These are phyloP conservation scores for Zaprionus lineosus DNA, from an alignment of 2,888 invertebrate species.

Conservation along the genomic window DNA sequence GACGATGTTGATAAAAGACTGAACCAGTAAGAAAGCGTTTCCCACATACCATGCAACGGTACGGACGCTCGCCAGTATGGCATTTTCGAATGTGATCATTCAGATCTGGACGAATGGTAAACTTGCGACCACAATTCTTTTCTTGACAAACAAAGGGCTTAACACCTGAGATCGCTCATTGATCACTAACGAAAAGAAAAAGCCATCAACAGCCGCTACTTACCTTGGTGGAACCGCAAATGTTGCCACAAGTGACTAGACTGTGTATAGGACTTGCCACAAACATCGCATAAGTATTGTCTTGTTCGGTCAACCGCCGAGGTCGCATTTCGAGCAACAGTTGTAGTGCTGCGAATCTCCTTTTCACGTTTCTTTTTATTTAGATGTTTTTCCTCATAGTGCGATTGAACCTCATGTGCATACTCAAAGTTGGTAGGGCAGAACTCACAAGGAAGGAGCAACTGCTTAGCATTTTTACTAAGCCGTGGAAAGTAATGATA, in stretches of 20 bases:
- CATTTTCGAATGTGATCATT: conserved; percentile 87
- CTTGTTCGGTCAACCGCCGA: conserved; percentile 71
- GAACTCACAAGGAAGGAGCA: conserved; percentile 80
- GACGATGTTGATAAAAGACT: conserved; percentile 86
- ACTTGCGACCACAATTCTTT: conserved; percentile 85
- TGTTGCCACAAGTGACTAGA: conserved; percentile 87
- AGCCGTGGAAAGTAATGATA: conserved; percentile 82
- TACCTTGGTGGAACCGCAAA: conserved; percentile 86
- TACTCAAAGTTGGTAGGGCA: conserved; percentile 77
- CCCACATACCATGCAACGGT: conserved; percentile 85
- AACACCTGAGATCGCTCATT: conserved; percentile 83
- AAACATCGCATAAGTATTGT: conserved; percentile 85
- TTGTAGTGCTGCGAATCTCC: conserved; percentile 65
- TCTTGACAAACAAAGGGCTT: conserved; percentile 86
- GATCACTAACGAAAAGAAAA: not conserved
- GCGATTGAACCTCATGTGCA: conserved; percentile 80
- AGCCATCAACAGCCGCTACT: conserved; percentile 21
- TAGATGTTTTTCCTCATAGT: conserved; percentile 85
- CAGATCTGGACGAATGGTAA: conserved; percentile 86
- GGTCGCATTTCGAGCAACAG: conserved; percentile 6
- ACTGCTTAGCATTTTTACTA: conserved; percentile 47
- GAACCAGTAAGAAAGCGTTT: conserved; percentile 86
- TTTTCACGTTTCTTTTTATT: conserved; percentile 83
- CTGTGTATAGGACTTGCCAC: conserved; percentile 86
- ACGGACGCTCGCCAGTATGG: conserved; percentile 86